phyloP scores from a whole-genome alignment of 2,888 invertebrate genomes.

The Rosalia funebris region DNA sequence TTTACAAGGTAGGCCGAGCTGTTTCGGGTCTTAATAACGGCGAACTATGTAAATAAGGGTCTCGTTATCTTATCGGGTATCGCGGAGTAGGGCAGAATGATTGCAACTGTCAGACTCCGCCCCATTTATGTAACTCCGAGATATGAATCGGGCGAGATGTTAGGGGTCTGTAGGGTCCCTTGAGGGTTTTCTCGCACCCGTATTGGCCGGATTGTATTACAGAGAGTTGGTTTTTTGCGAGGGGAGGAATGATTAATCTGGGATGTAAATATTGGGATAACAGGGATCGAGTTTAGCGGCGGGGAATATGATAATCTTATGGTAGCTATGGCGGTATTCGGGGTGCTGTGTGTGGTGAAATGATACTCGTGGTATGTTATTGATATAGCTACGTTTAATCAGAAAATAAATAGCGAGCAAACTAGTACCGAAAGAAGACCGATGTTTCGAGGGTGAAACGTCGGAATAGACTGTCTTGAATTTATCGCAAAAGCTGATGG shows the following conservation, averaged over 20 bases:
- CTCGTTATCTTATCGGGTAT: conserved; percentile 41
- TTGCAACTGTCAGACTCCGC: conserved; percentile 51
- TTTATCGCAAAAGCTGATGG: no score
- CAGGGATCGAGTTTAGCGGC: not conserved
- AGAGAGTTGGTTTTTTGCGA: conserved; percentile 12
- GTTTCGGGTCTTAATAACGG: conserved; percentile 18
- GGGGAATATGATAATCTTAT: no score
- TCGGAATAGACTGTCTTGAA: no score
- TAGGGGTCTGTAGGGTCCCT: conserved; percentile 23
- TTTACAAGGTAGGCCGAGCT: conserved; percentile 15
- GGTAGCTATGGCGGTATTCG: no score
- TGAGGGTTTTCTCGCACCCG: conserved; percentile 12
- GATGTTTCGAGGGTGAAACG: no score
- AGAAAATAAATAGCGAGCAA: no score
- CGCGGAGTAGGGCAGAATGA: conserved; percentile 38
- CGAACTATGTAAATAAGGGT: conserved; percentile 39
- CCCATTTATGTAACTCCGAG: conserved; percentile 52
- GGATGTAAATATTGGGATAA: not conserved
- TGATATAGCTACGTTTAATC: no score
- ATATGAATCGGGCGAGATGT: conserved; percentile 40
- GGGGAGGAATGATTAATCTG: not conserved
- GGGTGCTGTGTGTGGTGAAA: no score
- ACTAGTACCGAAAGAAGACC: no score
- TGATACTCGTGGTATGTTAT: no score
- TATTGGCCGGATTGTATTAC: conserved; percentile 21